Conservation (phyloP, 2,797 vertebrate genomes). For the Carcharodon carcharias region DNA sequence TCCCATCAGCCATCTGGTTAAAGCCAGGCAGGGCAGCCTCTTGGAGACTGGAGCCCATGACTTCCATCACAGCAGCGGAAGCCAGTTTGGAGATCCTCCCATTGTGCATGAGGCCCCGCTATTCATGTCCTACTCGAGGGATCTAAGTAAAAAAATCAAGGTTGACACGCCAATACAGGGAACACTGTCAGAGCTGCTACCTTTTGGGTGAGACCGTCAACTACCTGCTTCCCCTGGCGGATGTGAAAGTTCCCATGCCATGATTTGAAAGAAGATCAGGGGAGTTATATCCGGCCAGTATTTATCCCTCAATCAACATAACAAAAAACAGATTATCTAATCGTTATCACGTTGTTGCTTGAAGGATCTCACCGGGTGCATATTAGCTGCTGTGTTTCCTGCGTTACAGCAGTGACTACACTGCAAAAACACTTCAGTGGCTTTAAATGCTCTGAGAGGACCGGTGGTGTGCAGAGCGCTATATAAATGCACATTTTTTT, state of each 20-base stretch:
- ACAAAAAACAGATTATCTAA: background rate
- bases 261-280: background rate
- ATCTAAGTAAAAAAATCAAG: background rate
- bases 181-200: background rate
- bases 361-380: too few relatives aligned
- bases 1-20: background rate
- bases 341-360: background rate
- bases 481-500: background rate
- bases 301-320: background rate
- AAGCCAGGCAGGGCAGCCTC: background rate
- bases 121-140: too few relatives aligned
- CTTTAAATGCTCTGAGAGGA: background rate
- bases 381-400: background rate
- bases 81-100: background rate
- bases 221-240: background rate
- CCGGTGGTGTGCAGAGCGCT: background rate
- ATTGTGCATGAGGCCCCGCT: background rate
- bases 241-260: background rate
- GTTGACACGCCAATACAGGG: background rate
- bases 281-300: background rate
- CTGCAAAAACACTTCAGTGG: too few relatives aligned
- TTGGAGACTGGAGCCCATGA: background rate
- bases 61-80: background rate
- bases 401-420: background rate
- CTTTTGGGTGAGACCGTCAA: background rate